Percentiles rank a stretch among this genome's conserved stretches.
Evolutionary conservation across 1,140 invertebrate genomes (phyloP).

Genomic region (Dendroctonus valens): DNA sequence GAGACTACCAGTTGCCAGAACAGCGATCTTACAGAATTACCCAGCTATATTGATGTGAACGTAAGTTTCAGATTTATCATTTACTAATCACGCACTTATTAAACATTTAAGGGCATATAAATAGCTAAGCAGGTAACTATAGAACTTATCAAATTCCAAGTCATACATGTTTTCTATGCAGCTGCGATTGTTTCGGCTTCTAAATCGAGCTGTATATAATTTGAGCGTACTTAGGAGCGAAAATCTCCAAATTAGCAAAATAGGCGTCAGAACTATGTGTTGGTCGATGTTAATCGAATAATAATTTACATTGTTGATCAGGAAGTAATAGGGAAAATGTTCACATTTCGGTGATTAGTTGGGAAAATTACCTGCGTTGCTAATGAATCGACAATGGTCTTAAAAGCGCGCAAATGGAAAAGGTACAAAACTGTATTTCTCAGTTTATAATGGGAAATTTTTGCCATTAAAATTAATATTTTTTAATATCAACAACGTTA

Average conservation of each 20-base stretch:
- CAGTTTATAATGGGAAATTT: no score
- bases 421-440: no score
- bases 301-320: no score
- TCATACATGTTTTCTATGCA: background rate
- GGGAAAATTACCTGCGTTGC: no score
- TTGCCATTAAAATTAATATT: no score
- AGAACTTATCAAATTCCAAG: background rate
- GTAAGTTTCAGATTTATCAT: slow-evolving; percentile 26
- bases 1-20: slow-evolving; percentile 30
- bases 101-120: slow-evolving; percentile 6
- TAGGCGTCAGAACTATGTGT: no score
- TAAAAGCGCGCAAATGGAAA: no score
- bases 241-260: background rate
- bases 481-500: no score
- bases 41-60: slow-evolving; percentile 29
- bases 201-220: background rate
- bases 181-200: background rate
- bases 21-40: slow-evolving; percentile 25
- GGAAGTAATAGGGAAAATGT: no score
- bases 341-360: no score
- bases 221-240: background rate
- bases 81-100: slow-evolving; percentile 2
- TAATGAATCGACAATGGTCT: no score
- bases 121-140: slow-evolving; percentile 1
- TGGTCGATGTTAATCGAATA: no score